These are phyloP conservation scores for Bombus difficillimus DNA, from an alignment of 1,140 invertebrate species.

Conservation along the genomic window DNA sequence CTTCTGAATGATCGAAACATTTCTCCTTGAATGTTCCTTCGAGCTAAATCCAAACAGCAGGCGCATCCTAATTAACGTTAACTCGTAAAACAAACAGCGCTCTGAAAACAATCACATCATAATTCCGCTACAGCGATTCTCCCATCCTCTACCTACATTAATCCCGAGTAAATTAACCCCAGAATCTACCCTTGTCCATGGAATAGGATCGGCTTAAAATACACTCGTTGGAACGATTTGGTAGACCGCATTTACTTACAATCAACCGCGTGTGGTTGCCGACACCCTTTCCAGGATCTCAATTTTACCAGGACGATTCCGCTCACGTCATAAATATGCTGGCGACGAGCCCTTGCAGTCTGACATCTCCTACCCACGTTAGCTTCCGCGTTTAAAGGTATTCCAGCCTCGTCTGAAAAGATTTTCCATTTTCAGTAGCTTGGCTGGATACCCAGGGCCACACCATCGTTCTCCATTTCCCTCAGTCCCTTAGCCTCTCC, in stretches of 20 bases:
- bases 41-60: no score
- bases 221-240: neutral
- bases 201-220: neutral
- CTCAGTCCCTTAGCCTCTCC: neutral
- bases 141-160: neutral
- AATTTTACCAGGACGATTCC: neutral
- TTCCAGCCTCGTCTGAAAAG: conserved; percentile 40
- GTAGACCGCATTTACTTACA: neutral
- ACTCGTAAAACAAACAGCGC: neutral
- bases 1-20: fast-evolving
- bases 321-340: conserved; percentile 42
- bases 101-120: neutral
- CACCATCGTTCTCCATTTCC: no score
- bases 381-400: conserved; percentile 35
- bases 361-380: conserved; percentile 17
- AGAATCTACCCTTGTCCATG: neutral
- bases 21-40: neutral
- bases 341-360: conserved; percentile 4
- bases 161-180: neutral
- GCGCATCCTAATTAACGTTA: neutral
- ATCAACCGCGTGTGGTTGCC: neutral
- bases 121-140: neutral
- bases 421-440: conserved; percentile 35
- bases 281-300: neutral
- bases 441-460: no score